Evolutionary conservation across 1,140 invertebrate genomes (phyloP).

Genomic region (Agraylea sexmaculata): DNA sequence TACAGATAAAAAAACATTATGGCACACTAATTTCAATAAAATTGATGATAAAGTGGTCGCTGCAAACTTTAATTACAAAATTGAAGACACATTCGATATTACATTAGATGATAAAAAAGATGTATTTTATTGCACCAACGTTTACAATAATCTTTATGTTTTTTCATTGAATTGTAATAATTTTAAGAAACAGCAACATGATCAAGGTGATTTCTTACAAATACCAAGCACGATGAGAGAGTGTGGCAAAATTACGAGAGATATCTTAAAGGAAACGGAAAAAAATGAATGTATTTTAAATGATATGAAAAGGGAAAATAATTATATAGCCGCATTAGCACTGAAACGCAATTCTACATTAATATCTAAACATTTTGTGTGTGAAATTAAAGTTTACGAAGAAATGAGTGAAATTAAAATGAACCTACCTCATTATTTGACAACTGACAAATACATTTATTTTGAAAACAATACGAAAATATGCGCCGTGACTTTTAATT

Average conservation of each 20-base stretch:
- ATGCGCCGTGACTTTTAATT: conserved; percentile 6
- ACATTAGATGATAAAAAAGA: conserved; percentile 3
- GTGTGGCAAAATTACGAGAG: background rate
- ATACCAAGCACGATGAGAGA: conserved; percentile 5
- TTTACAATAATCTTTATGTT: too few species aligned
- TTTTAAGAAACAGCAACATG: too few species aligned
- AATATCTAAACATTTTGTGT: background rate
- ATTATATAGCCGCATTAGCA: conserved; percentile 7
- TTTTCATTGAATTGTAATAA: too few species aligned
- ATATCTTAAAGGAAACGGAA: conserved; percentile 8
- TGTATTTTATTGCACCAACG: conserved; percentile 3
- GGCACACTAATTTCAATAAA: conserved; percentile 2
- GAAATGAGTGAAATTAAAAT: background rate
- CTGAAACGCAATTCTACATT: conserved; percentile 7
- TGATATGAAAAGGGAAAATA: conserved; percentile 7
- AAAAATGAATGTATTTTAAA: conserved; percentile 8
- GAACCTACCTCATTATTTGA: conserved; percentile 2
- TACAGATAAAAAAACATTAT: conserved; percentile 5
- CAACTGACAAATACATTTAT: conserved; percentile 5
- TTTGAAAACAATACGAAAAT: conserved; percentile 4
- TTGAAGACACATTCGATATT: conserved; percentile 6
- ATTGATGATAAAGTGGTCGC: conserved; percentile 2
- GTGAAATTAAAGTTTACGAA: conserved; percentile 3
- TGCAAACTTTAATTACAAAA: conserved; percentile 2
- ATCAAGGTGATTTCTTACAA: too few species aligned